Percentiles rank a stretch among this genome's conserved stretches.
phyloP scores from a whole-genome alignment of 1,140 invertebrate genomes.

The Drosophila sechellia region DNA sequence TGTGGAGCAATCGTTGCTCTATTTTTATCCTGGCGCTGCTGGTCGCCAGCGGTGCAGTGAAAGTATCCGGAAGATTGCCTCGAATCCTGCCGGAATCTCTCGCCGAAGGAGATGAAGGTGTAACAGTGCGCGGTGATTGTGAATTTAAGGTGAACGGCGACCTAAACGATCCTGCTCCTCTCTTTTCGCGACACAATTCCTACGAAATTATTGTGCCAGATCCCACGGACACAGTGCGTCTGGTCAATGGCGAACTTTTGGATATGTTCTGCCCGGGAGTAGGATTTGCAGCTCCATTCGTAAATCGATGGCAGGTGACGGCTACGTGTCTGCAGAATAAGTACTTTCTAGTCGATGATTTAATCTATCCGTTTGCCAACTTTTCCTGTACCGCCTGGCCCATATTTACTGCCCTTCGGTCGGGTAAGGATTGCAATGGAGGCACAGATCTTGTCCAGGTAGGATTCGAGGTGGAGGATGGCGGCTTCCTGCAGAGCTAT shows the following conservation, averaged over 20 bases:
- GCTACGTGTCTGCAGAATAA: constrained; percentile 71
- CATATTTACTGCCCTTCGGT: constrained; percentile 72
- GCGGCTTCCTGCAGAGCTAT: constrained; percentile 79
- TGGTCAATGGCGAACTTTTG: constrained; percentile 66
- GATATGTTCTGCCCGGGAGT: constrained; percentile 74
- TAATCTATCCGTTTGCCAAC: constrained; percentile 68
- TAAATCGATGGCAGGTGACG: constrained; percentile 56
- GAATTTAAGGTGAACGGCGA: constrained; percentile 73
- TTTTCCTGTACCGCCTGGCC: constrained; percentile 72
- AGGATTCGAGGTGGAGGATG: constrained; percentile 73
- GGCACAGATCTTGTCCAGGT: constrained; percentile 77
- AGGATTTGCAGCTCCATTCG: constrained; percentile 60
- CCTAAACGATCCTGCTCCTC: constrained; percentile 71
- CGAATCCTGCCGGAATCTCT: constrained; percentile 47
- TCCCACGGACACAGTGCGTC: constrained; percentile 66
- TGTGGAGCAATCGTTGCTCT: constrained; percentile 50
- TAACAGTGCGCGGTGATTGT: constrained; percentile 64
- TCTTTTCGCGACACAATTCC: constrained; percentile 56
- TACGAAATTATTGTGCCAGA: constrained; percentile 70
- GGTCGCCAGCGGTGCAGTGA: constrained; percentile 13
- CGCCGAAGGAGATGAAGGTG: constrained; percentile 57
- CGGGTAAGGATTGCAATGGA: constrained; percentile 72
- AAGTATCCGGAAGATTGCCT: constrained; percentile 23
- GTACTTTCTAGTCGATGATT: constrained; percentile 71
- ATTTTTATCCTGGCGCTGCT: constrained; percentile 55